Base-by-base conservation (phyloP, 2,888 invertebrate species). In the Ormyrus labotus region DNA sequence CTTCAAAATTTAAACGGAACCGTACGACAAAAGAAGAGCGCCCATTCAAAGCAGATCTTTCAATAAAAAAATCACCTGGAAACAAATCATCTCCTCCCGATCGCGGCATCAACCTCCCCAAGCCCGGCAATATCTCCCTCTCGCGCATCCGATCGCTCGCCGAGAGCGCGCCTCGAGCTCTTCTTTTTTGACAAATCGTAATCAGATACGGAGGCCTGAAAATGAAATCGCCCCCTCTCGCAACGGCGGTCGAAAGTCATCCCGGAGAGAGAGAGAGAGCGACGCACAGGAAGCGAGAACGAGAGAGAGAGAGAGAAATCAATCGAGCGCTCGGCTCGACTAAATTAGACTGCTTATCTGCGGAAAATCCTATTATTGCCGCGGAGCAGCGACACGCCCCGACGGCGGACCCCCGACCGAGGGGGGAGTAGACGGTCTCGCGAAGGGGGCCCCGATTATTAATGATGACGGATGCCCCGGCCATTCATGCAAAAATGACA, bases 301-400 rank as follows among this genome's bases (percentile, higher is more conserved):
- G 19, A 47, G 45, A 47, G 63, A 72, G 45, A 51, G 7, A 50
- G 13, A n/a, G 50, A 50, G 51, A 68, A 78, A 65, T 70, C 67
- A 64, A 72, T 72, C 67, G 73, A 67, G 65, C 34, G 65, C 34
- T 45, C 72, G 72, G 10, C 47, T 51, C 48, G 19, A 69, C 72
- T 79, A 79, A 81, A 81, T 81, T 81, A 73, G 79, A 77, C 77
- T 71, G 50, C 77, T 82, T 82, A 82, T 80, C 80, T 82, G 19
- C 74, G 80, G 82, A 78, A 82, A 80, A 82, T 82, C 80, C 82
- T 78, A 82, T 80, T 82, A 80, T 78, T 69, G 73, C 60, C 19
- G 19, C 19, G 19, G 19, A 19, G 19, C 19, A 48, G n/a, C 73
- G 73, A 69, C 71, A 81, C 73, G 77, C 77, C 72, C 73, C 61